phyloP scores from a whole-genome alignment of 2,888 invertebrate species.

The Rhabditoides inermis region DNA sequence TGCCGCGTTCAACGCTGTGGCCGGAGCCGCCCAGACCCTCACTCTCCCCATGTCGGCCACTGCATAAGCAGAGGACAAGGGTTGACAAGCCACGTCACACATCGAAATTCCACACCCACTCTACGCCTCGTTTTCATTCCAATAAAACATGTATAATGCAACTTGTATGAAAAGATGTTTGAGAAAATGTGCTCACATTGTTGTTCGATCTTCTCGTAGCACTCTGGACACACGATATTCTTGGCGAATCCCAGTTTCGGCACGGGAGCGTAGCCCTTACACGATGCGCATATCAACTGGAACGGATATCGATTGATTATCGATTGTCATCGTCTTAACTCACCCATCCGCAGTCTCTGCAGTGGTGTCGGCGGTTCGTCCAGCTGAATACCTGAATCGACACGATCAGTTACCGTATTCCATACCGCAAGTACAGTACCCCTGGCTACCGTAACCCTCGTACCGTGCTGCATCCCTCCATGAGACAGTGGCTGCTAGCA shows the following conservation, averaged over 20 bases:
- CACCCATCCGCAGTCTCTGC: slow-evolving; percentile 72
- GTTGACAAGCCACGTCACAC: too few species aligned
- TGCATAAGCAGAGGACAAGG: too few species aligned
- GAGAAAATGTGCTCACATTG: slow-evolving; percentile 25
- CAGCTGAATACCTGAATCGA: slow-evolving; percentile 78
- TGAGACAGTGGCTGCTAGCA: slow-evolving; percentile 70
- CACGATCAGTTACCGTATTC: too few species aligned
- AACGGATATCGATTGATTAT: slow-evolving; percentile 8
- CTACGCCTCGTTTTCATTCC: too few species aligned
- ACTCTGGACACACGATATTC: slow-evolving; percentile 42
- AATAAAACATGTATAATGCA: too few species aligned
- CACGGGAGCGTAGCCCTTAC: slow-evolving; percentile 44
- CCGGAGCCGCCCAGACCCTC: too few species aligned
- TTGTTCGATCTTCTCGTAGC: slow-evolving; percentile 27
- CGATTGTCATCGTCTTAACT: slow-evolving; percentile 58
- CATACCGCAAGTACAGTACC: too few species aligned
- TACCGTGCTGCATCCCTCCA: slow-evolving; percentile 64
- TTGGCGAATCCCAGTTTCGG: slow-evolving; percentile 26
- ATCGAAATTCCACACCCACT: too few species aligned
- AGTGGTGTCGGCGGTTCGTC: slow-evolving; percentile 72
- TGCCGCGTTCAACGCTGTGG: too few species aligned
- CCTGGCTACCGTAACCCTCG: too few species aligned
- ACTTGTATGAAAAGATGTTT: too few species aligned
- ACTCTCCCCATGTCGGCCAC: too few species aligned
- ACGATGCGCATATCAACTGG: slow-evolving; percentile 41